Evolutionary conservation across 92 coral and sea anemone genomes (phyloP).

Genomic region (Umimayanthus kanabou): DNA sequence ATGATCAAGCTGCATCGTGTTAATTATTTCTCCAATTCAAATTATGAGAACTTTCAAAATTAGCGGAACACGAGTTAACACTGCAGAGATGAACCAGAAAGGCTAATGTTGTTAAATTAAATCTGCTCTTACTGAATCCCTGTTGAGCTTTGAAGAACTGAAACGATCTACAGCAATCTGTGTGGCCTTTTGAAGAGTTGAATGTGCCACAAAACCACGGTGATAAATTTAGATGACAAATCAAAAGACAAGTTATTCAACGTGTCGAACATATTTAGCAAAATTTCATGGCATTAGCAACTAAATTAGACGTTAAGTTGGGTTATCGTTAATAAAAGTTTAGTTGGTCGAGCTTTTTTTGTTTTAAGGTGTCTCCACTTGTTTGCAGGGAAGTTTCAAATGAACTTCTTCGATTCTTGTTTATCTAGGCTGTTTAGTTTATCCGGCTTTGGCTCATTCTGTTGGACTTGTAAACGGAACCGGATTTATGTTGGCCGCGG

Average conservation of each 20-base stretch:
- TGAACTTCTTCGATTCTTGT: background rate
- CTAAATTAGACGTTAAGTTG: background rate
- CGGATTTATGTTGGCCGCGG: background rate
- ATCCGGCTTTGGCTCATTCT: background rate
- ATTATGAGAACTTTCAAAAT: background rate
- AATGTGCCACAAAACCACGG: background rate
- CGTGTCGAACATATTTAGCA: background rate
- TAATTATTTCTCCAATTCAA: background rate
- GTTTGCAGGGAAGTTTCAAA: background rate
- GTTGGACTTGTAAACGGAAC: too few relatives aligned
- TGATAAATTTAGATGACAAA: too few relatives aligned
- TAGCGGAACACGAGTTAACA: background rate
- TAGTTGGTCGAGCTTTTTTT: background rate
- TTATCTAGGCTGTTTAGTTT: background rate
- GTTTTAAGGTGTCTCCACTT: background rate
- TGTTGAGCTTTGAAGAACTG: background rate
- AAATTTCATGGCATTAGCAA: background rate
- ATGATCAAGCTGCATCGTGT: background rate
- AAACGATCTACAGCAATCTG: background rate
- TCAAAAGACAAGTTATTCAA: background rate
- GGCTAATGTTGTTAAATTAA: too few relatives aligned
- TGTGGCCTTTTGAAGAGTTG: background rate
- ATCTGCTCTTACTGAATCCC: background rate
- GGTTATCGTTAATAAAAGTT: background rate
- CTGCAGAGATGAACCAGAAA: background rate